Conservation (phyloP, 92 coral and sea anemone species). For the Epizoanthus illoricatus region DNA sequence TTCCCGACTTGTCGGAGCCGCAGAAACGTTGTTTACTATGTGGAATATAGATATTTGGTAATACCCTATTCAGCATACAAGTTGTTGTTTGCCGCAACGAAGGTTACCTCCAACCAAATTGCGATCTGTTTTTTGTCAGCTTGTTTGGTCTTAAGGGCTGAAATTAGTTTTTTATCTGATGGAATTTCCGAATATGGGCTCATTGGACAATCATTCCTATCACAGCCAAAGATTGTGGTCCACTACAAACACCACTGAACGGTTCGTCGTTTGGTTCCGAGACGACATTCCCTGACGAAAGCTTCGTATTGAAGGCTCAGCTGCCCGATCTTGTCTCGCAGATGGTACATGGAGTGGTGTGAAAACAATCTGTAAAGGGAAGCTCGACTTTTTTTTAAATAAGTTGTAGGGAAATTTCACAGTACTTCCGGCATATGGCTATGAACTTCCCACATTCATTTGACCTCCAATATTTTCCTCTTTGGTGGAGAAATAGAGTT, state of each 20-base stretch:
- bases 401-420: background rate
- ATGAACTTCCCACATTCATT: too few relatives aligned
- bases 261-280: conserved; percentile 46
- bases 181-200: conserved; percentile 22
- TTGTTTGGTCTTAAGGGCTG: conserved; percentile 18
- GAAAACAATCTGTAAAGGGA: conserved; percentile 49
- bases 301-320: conserved; percentile 55
- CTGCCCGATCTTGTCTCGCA: conserved; percentile 42
- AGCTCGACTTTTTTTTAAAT: background rate
- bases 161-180: background rate
- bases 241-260: conserved; percentile 42
- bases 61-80: too few relatives aligned
- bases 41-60: too few relatives aligned
- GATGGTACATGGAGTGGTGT: conserved; percentile 64
- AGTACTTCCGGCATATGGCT: background rate
- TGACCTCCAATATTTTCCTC: too few relatives aligned
- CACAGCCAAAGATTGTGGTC: conserved; percentile 67
- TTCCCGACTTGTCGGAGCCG: too few relatives aligned
- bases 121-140: too few relatives aligned
- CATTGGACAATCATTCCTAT: conserved; percentile 18
- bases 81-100: conserved; percentile 7
- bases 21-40: too few relatives aligned
- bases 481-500: too few relatives aligned
- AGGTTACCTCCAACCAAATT: too few relatives aligned
- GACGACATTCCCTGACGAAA: conserved; percentile 56